Conservation (phyloP, 2,113 vertebrate species). For the Aldabrachelys gigantea region DNA sequence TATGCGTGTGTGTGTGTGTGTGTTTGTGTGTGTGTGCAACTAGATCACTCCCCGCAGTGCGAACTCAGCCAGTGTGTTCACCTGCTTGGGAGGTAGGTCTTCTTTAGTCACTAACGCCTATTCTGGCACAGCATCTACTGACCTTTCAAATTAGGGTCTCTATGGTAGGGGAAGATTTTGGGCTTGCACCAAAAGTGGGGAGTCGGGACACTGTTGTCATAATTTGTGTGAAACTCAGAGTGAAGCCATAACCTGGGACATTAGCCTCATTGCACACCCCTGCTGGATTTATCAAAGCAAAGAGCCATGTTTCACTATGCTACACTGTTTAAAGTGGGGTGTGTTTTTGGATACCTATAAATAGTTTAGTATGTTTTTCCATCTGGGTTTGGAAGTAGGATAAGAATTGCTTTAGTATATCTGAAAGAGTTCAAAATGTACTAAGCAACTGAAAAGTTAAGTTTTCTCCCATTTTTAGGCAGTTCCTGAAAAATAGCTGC, state of each 20-base stretch:
- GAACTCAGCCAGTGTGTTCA: background rate
- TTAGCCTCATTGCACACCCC: background rate
- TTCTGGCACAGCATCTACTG: background rate
- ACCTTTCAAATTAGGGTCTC: background rate
- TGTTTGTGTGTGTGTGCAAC: too few relatives aligned
- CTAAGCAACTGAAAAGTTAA: too few relatives aligned
- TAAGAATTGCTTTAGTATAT: background rate
- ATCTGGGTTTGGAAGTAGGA: background rate
- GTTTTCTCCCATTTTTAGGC: background rate
- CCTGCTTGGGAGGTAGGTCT: background rate
- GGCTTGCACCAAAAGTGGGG: background rate
- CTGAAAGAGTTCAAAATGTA: background rate
- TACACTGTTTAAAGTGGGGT: background rate
- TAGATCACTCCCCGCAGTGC: too few relatives aligned
- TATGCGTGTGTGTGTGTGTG: rapidly evolving
- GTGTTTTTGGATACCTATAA: too few relatives aligned
- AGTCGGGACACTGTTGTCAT: background rate
- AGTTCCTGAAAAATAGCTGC: background rate
- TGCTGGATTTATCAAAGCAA: background rate
- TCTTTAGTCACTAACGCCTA: background rate
- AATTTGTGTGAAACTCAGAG: background rate
- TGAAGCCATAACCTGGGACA: background rate
- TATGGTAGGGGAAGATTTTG: background rate
- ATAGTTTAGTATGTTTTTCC: too few relatives aligned
- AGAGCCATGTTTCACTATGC: background rate